Evolutionary conservation across 2,888 invertebrate genomes (phyloP), one percentile per base, ranked within the genome.

Genomic region (Meta bourneti): DNA sequence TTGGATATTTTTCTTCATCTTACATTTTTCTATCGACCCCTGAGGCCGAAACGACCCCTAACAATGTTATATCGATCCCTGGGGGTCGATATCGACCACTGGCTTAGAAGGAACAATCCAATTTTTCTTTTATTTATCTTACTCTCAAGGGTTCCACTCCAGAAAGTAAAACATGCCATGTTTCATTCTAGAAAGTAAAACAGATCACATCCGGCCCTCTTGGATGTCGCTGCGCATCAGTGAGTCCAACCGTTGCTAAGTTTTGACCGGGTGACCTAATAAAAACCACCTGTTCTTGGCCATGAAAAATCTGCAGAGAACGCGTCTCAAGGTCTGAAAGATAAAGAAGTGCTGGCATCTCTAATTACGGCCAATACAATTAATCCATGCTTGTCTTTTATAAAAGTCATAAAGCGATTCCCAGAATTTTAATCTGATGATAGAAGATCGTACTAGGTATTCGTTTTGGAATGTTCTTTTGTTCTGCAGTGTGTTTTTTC

Each of bases 261-360:
- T 16, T 13, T 6, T 74, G 72, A 83, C 83, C 83, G 83, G 54
- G 52, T 83, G 74, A 74, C 83, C 83, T 34, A 83, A 11, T 83
- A 74, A 83, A 52, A 54, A n/a, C 0, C 7, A 0, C 54, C 16
- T 20, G 34, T 6, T 72, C 83, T 83, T 83, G 83, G 19, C 83
- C 52, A n/a, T 83, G 83, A 74, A 75, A 20, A n/a, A 2, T 52
- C 52, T 74, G 2, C 20, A 20, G 49, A 71, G 7, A n/a, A 13
- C 52, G n/a, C 1, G 49, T 71, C 16, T 71, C 11, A 20, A 11
- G 7, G 20, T 1, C 34, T 20, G 11, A 20, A 6, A 61, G 49
- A 34, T 34, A 34, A 11, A 54, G 52, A 78, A 51, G 78, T 19
- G 49, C 51, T 9, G 49, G n/a, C 48, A 8, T 51, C 7, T 51